Evolutionary conservation across 2,113 vertebrate genomes (phyloP), one percentile per base, ranked within the genome.

Genomic region (Clarias magur): DNA sequence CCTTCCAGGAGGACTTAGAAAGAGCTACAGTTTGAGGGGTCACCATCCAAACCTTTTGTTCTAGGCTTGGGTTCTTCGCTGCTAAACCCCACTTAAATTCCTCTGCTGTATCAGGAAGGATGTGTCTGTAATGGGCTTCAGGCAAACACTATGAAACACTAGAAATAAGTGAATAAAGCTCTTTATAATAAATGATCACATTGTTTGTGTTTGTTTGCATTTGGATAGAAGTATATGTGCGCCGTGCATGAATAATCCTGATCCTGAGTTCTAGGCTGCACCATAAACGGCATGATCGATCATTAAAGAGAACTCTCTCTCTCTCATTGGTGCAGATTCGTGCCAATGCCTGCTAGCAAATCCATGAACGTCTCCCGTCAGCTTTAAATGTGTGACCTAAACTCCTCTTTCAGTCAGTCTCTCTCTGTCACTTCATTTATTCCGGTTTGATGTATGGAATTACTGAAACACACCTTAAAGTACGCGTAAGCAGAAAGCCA

Each of bases 1-100:
- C 72, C 84, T 89, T 81, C 80, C 75, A 75, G 65, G 53, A 90
- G 65, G 84, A 54, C 57, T 82, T 82, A 62, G 16, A 70, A 68
- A 56, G 65, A n/a, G 42, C 48, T 11, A 68, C 23, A 27, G 21
- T 68, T 83, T 84, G 57, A 75, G 23, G 73, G 83, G 59, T 89
- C 56, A 73, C 34, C 53, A 42, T 83, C 65, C 65, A 87, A 34
- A 38, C 56, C 76, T 62, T 85, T 90, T 86, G 63, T 88, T 85
- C 65, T 81, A 79, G 53, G 59, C 23, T 86, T 30, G 17, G 12
- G 63, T 54, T 62, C 59, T 34, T 88, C 48, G 25, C 34, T 68
- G 15, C 30, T 38, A 62, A 65, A 85, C 78, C 68, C 63, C 27
- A 38, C 63, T 48, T 67, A 87, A 86, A 80, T 79, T 54, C 67